A percentile compares a stretch with the other conserved stretches of the same genome.
phyloP scores from a whole-genome alignment of 2,797 vertebrate genomes.

The Schizopygopsis malacanthus region DNA sequence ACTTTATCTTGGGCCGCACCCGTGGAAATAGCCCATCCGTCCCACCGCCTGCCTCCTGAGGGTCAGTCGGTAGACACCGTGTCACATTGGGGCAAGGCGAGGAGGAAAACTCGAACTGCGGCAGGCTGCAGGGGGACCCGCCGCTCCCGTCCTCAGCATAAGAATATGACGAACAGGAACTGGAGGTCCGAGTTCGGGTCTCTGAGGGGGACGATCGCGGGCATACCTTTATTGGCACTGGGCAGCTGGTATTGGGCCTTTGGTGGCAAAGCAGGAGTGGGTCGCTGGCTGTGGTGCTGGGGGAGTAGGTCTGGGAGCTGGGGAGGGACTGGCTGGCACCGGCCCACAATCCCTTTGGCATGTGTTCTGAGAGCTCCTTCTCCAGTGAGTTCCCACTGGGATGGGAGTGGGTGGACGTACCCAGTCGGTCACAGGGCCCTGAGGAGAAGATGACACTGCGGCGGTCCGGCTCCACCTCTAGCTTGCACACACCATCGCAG shows the following conservation, averaged over 20 bases:
- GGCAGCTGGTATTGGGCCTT: constrained; percentile 97
- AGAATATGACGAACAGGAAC: constrained; percentile 97
- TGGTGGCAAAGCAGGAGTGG: constrained; percentile 86
- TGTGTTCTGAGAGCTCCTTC: constrained; percentile 91
- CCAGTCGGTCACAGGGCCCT: constrained; percentile 89
- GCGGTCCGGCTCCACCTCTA: constrained; percentile 93
- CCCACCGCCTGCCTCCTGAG: constrained; percentile 88
- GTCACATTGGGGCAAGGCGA: constrained; percentile 95
- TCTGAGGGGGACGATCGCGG: constrained; percentile 95
- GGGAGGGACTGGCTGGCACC: constrained; percentile 92
- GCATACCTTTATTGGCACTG: constrained; percentile 99
- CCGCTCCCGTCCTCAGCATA: constrained; percentile 96
- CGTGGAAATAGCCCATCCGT: constrained; percentile 89
- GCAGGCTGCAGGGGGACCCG: constrained; percentile 96
- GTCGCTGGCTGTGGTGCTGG: constrained; percentile 83
- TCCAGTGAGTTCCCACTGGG: constrained; percentile 91
- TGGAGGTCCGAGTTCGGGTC: constrained; percentile 96
- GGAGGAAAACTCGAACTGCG: constrained; percentile 97
- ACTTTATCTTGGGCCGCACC: constrained; percentile 96
- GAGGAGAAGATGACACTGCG: constrained; percentile 98
- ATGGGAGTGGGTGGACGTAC: constrained; percentile 91
- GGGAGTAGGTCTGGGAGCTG: constrained; percentile 89
- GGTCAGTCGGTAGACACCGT: constrained; percentile 89
- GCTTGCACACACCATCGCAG: constrained; percentile 92
- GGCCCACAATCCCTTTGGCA: constrained; percentile 92